These are phyloP conservation scores for Mizuhopecten yessoensis DNA, from an alignment of 1,140 invertebrate species.

Conservation along the genomic window DNA sequence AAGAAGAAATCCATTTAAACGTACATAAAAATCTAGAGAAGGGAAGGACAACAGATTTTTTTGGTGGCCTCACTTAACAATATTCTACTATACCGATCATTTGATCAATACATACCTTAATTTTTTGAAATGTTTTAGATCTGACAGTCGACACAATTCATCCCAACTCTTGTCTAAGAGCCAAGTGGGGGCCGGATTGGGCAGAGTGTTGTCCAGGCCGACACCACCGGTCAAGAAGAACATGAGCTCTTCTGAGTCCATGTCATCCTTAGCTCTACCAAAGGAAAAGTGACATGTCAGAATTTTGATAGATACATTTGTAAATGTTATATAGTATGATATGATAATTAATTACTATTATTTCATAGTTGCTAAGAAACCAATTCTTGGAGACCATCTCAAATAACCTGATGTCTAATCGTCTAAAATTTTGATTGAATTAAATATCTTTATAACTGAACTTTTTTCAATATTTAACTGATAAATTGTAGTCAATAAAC, in stretches of 20 bases:
- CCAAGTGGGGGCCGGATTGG: conserved; percentile 83
- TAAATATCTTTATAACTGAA: background rate
- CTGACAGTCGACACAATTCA: conserved; percentile 82
- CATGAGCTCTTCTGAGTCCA: conserved; percentile 81
- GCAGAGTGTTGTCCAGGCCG: conserved; percentile 81
- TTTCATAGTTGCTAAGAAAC: no score
- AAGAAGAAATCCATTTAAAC: no score
- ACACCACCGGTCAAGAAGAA: conserved; percentile 84
- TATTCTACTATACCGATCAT: background rate
- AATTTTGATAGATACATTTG: background rate
- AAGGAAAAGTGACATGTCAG: background rate
- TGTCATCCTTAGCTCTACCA: conserved; percentile 79
- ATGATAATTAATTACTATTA: conserved; percentile 14
- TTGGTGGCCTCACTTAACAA: no score
- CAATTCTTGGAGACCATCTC: no score
- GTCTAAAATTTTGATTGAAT: background rate
- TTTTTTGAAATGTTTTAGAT: conserved; percentile 79
- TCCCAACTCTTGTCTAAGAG: conserved; percentile 83
- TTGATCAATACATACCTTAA: conserved; percentile 74
- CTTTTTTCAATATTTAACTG: no score
- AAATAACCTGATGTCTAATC: no score
- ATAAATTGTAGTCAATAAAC: no score
- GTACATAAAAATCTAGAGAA: no score
- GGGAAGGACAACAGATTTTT: no score
- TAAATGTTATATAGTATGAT: background rate